These are phyloP conservation scores for Garrulus glandarius DNA, from an alignment of 2,797 vertebrate species.

Conservation along the genomic window DNA sequence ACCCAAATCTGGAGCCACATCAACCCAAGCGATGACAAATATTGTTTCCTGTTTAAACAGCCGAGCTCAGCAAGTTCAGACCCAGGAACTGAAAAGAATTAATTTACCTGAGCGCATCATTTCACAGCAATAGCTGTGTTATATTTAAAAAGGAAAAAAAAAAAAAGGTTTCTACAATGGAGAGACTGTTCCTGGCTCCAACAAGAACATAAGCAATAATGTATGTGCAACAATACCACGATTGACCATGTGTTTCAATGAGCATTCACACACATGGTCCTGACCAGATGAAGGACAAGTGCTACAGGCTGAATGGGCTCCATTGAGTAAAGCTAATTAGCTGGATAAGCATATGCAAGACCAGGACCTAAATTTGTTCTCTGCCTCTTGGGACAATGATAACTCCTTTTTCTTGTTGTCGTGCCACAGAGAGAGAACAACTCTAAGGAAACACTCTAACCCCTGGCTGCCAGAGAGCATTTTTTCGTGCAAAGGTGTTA, in stretches of 20 bases:
- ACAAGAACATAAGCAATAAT: neutral
- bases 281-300: slow-evolving; percentile 41
- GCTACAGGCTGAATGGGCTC: slow-evolving; percentile 4
- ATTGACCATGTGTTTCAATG: neutral
- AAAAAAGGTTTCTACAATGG: neutral
- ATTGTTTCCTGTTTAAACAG: neutral
- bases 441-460: neutral
- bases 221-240: neutral
- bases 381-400: neutral
- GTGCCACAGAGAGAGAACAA: neutral
- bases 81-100: neutral
- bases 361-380: slow-evolving; percentile 37
- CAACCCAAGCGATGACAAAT: neutral
- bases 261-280: neutral
- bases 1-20: neutral
- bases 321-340: slow-evolving; percentile 39
- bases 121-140: neutral
- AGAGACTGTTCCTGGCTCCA: neutral
- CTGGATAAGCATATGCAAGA: slow-evolving; percentile 38
- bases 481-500: neutral
- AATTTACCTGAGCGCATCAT: neutral
- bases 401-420: neutral
- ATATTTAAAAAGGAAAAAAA: neutral
- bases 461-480: neutral
- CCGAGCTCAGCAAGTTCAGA: neutral